Percentiles rank a stretch among this genome's conserved stretches.
phyloP scores from a whole-genome alignment of 2,888 invertebrate species.

The Eueremaeus valkanovi region DNA sequence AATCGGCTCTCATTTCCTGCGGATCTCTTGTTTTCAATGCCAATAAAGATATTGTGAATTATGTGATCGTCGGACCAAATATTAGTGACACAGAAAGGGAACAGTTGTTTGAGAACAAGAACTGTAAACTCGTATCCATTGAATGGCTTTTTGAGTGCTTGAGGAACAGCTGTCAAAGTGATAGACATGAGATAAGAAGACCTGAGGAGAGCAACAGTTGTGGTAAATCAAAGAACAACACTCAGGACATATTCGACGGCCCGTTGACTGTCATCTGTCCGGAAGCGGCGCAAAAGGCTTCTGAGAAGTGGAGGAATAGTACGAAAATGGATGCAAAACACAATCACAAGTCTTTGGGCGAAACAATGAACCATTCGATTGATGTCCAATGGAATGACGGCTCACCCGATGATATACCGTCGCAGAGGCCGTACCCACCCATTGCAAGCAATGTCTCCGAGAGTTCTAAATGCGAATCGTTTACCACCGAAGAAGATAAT shows the following conservation, averaged over 20 bases:
- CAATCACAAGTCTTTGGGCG: background rate
- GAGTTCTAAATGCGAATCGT: too few relatives aligned
- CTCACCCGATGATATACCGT: background rate
- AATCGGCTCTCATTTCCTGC: background rate
- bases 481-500: too few relatives aligned
- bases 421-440: background rate
- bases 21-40: conserved; percentile 26
- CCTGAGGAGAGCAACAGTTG: background rate
- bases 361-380: background rate
- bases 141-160: conserved; percentile 34
- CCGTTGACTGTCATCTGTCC: background rate
- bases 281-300: background rate
- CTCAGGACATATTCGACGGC: background rate
- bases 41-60: conserved; percentile 20
- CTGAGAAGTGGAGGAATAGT: too few relatives aligned
- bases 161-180: background rate
- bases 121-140: conserved; percentile 27
- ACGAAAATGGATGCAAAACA: background rate
- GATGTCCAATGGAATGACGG: background rate
- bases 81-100: background rate
- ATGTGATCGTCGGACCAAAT: conserved; percentile 35
- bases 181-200: background rate
- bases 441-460: background rate
- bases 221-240: too few relatives aligned
- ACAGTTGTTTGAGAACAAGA: background rate